Evolutionary conservation across 2,797 vertebrate species (phyloP).

Genomic region (Lepidocolaptes lacrymiger): DNA sequence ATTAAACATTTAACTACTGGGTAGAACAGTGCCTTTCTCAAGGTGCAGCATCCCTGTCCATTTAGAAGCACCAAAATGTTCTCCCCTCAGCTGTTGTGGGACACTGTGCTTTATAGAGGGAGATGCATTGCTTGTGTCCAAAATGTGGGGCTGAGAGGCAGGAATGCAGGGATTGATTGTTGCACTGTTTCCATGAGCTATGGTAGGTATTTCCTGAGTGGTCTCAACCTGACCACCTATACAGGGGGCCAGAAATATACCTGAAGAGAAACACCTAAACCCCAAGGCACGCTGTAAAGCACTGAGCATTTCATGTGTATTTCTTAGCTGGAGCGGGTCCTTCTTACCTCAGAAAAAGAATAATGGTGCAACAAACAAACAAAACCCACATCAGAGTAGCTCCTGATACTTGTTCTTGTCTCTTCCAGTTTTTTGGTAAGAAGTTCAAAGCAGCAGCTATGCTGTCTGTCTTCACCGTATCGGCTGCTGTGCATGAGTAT

Average conservation of each 20-base stretch:
- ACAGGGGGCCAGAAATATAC: neutral
- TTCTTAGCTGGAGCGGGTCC: neutral
- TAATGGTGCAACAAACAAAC: neutral
- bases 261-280: neutral
- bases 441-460: conserved; percentile 88
- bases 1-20: neutral
- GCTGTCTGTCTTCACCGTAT: conserved; percentile 89
- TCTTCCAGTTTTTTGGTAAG: conserved; percentile 86
- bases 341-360: neutral
- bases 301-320: neutral
- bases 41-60: neutral
- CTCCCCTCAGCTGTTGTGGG: neutral
- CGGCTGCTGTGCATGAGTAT: conserved; percentile 92
- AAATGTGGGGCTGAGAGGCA: neutral
- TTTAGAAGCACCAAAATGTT: neutral
- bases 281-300: neutral
- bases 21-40: neutral
- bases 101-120: neutral
- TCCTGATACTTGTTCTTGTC: neutral
- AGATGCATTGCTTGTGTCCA: neutral
- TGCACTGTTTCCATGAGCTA: neutral
- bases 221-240: neutral
- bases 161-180: neutral
- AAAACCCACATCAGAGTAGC: neutral
- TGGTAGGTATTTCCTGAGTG: neutral